These are phyloP conservation scores for Hermodice carunculata DNA, from an alignment of 2,888 invertebrate genomes.

Conservation along the genomic window DNA sequence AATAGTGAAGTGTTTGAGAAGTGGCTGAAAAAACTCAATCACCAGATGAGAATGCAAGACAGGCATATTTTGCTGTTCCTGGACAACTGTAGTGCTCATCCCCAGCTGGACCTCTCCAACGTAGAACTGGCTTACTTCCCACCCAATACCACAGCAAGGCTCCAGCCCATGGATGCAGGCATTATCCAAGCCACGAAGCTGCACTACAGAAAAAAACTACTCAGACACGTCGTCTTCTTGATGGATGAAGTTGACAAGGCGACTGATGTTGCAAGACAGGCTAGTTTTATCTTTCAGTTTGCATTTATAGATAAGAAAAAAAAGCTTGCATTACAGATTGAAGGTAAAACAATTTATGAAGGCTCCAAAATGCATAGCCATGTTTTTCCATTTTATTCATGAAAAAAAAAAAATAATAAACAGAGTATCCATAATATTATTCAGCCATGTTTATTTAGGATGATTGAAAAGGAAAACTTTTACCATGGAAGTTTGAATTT, in stretches of 20 bases:
- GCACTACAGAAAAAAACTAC: slow-evolving; percentile 1
- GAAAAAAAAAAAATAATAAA: no score
- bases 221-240: neutral
- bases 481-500: no score
- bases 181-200: slow-evolving; percentile 37
- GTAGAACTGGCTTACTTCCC: slow-evolving; percentile 39
- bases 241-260: neutral
- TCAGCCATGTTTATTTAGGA: no score
- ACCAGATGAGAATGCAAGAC: no score
- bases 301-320: no score
- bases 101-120: slow-evolving; percentile 11
- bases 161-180: slow-evolving; percentile 44
- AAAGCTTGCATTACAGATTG: no score
- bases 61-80: slow-evolving; percentile 9
- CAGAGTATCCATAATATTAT: no score
- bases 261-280: neutral
- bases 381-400: no score
- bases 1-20: slow-evolving; percentile 28
- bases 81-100: slow-evolving; percentile 12
- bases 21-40: slow-evolving; percentile 31
- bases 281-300: no score
- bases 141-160: slow-evolving; percentile 35
- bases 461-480: no score
- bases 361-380: no score
- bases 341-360: no score